Evolutionary conservation across 2,888 invertebrate species (phyloP), one percentile per base, ranked within the genome.

Genomic region (Lepidocyrtinus sp.): DNA sequence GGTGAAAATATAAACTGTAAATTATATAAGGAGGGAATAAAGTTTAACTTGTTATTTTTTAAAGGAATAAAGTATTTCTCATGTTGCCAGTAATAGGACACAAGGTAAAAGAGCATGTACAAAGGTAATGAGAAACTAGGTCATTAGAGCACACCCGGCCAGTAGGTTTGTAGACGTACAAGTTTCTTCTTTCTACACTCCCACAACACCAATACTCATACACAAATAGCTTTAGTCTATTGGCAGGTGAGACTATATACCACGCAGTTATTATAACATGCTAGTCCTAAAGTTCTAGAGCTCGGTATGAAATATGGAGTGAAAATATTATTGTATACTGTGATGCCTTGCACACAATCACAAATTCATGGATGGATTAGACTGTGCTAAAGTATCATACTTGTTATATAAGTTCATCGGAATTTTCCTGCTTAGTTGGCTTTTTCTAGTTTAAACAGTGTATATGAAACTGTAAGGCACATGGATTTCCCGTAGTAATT

Each of bases 111-210:
- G 76, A 76, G 72, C 77, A 77, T 50, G 36, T 45, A 61, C 67
- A 76, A 77, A 77, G 72, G 77, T 77, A 77, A 77, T 77, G 77
- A 72, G 67, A 77, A 77, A 77, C 61, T 77, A 77, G 77, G 77
- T 77, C 77, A 77, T 77, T 77, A 77, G 77, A 77, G 72, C 77
- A 77, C 71, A 65, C 77, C 77, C 77, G 72, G 72, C 72, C 67
- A 77, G 69, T 50, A 50, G 50, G 46, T 62, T 5, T 17, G 17
- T 17, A n/a, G 46, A 7, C 27, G 26, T 24, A 21, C 17, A 22
- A 36, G 5, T 36, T 36, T 36, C 50, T 50, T 50, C 17, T 50
- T 50, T 17, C 17, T 50, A 50, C 17, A 50, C 50, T 50, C 50
- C 50, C 17, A 50, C 50, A 50, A 15, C 50, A 50, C 17, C 50